A percentile compares a stretch with the other conserved stretches of the same genome.
These are phyloP conservation scores for Eupeodes corollae DNA, from an alignment of 1,140 invertebrate genomes.

Conservation along the genomic window DNA sequence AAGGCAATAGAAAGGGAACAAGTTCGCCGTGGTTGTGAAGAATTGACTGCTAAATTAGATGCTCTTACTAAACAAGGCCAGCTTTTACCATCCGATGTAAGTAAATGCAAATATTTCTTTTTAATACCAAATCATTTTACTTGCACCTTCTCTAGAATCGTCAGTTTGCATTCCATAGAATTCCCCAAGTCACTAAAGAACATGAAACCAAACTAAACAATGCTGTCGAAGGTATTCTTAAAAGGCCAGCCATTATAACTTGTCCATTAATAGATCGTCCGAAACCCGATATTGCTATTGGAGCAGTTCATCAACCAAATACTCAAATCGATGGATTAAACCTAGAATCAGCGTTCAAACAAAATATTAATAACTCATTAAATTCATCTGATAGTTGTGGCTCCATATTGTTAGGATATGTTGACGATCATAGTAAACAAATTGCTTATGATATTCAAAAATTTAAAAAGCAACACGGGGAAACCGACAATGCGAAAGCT, in stretches of 20 bases:
- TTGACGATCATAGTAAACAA: conserved; percentile 28
- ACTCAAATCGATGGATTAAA: too few relatives aligned
- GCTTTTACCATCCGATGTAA: conserved; percentile 23
- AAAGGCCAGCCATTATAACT: conserved; percentile 26
- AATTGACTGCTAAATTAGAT: conserved; percentile 27
- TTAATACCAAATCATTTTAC: background rate
- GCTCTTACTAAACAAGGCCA: conserved; percentile 21
- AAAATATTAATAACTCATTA: background rate
- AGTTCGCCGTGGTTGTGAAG: conserved; percentile 24
- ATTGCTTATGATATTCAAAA: conserved; percentile 17
- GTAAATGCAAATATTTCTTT: background rate
- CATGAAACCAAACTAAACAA: conserved; percentile 29
- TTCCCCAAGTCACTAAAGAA: conserved; percentile 9
- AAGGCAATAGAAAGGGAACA: conserved; percentile 30
- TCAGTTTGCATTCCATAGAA: conserved; percentile 20
- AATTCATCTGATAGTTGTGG: conserved; percentile 18
- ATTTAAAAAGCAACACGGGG: background rate
- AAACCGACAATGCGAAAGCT: conserved; percentile 11
- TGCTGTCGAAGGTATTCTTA: conserved; percentile 23
- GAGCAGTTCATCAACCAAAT: too few relatives aligned
- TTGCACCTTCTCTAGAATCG: conserved; percentile 5
- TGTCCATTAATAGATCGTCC: conserved; percentile 15
- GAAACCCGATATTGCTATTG: too few relatives aligned
- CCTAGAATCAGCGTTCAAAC: too few relatives aligned
- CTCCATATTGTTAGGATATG: conserved; percentile 26